phyloP scores from a whole-genome alignment of 1,140 invertebrate species.

The Drosophila pseudoananassae region DNA sequence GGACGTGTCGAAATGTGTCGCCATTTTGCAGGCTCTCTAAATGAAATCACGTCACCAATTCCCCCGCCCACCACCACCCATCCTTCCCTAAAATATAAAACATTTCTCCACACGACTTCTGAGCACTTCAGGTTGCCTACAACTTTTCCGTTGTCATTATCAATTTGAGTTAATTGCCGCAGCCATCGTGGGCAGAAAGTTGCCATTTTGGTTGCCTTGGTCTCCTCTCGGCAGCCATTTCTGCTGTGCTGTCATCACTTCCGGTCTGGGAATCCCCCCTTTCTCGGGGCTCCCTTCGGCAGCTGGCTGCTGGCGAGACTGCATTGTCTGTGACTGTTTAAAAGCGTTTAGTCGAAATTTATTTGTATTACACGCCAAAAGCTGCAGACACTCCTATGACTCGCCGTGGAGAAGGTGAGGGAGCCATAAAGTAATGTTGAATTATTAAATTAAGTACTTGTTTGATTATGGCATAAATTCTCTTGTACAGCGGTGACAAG shows the following conservation, averaged over 20 bases:
- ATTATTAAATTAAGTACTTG: slow-evolving; percentile 65
- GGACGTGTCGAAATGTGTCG: slow-evolving; percentile 73
- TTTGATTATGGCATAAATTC: slow-evolving; percentile 44
- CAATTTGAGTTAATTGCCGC: slow-evolving; percentile 76
- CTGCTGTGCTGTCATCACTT: slow-evolving; percentile 40
- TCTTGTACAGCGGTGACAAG: slow-evolving; percentile 13
- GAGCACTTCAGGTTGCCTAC: slow-evolving; percentile 40
- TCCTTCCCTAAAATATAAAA: not conserved
- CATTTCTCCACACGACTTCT: not conserved
- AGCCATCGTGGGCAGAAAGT: slow-evolving; percentile 41
- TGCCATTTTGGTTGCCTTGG: slow-evolving; percentile 29
- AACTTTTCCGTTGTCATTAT: slow-evolving; percentile 76
- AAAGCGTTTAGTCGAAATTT: slow-evolving; percentile 73
- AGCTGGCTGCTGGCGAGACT: slow-evolving; percentile 3
- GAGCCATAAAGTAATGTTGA: slow-evolving; percentile 18
- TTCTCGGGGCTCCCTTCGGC: slow-evolving; percentile 15
- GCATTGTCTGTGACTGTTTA: slow-evolving; percentile 58
- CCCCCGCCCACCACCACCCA: not conserved
- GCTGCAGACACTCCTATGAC: slow-evolving; percentile 25
- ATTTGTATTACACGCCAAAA: slow-evolving; percentile 61
- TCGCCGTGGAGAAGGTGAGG: not conserved
- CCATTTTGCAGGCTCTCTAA: slow-evolving; percentile 67
- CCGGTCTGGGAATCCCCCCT: slow-evolving; percentile 35
- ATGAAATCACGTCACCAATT: slow-evolving; percentile 71
- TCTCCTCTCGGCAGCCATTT: slow-evolving; percentile 15